Evolutionary conservation across 2,888 invertebrate species (phyloP), one percentile per base, ranked within the genome.

Genomic region (Augochlorella aurata): DNA sequence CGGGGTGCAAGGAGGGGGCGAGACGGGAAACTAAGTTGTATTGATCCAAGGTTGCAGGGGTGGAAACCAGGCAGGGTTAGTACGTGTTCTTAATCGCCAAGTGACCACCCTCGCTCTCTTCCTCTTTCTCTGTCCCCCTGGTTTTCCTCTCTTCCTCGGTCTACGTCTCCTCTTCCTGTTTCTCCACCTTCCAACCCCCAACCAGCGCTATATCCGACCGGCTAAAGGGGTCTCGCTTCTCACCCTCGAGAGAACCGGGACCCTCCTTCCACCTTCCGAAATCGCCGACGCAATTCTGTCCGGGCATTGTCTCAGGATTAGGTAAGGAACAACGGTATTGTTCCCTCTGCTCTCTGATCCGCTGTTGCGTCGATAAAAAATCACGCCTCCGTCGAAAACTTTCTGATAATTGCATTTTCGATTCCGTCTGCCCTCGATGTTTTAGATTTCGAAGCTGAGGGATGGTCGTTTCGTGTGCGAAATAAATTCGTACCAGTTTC

Each of bases 61-160:
- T 91, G 92, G 93, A 92, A 93, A 93, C 91, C 92, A 91, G 92
- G 92, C 93, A 93, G 93, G 93, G 92, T 92, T 92, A 92, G 92
- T 93, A 93, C 93, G 93, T 93, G 93, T 93, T 93, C 93, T 93
- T 93, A 93, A 93, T 93, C 93, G 93, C 92, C 93, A 93, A 93
- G 93, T 93, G 93, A 93, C 93, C 93, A 92, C 92, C 93, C 92
- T 91, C 90, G 85, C 88, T 85, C 88, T 85, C 87, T 86, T 84
- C 76, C 88, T 85, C 88, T 87, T 88, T 89, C 90, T 87, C 87
- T 68, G 75, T 78, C 84, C 80, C 83, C 76, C 75, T 78, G 77
- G 80, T 74, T 71, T 76, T 78, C 70, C 76, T 67, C 77, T 63
- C 61, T 69, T 75, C 80, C 81, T 68, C 74, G 76, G 50, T 83